Evolutionary conservation across 2,113 vertebrate species (phyloP).

Genomic region (Ceyx margarethae): DNA sequence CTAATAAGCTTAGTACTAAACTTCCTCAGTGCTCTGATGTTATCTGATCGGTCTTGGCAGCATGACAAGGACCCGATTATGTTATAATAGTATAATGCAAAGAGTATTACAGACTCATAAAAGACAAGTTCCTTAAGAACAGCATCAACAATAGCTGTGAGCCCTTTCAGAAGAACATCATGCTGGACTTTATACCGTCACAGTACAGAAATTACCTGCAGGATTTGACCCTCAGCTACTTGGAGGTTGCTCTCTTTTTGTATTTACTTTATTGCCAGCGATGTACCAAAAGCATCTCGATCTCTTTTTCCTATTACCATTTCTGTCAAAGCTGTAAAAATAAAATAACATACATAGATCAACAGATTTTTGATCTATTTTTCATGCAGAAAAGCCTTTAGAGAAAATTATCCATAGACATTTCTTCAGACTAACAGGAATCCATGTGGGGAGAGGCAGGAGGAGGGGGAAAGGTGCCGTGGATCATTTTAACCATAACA

Average conservation of each 20-base stretch:
- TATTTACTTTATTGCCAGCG: background rate
- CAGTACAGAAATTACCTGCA: background rate
- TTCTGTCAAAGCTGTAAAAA: slow-evolving; percentile 40
- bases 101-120: slow-evolving; percentile 47
- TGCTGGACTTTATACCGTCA: background rate
- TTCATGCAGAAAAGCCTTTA: slow-evolving; percentile 4
- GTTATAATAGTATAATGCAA: slow-evolving; percentile 33
- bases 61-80: slow-evolving; percentile 26
- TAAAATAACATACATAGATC: background rate
- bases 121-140: slow-evolving; percentile 19
- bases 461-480: background rate
- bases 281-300: slow-evolving; percentile 8
- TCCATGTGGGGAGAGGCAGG: background rate
- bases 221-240: background rate
- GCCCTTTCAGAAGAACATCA: background rate
- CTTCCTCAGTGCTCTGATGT: background rate
- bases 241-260: background rate
- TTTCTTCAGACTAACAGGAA: background rate
- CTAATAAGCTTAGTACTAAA: background rate
- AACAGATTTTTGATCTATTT: slow-evolving; percentile 36
- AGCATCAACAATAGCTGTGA: slow-evolving; percentile 19
- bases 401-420: background rate
- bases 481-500: background rate
- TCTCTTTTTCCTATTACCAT: slow-evolving; percentile 19
- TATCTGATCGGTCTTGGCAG: slow-evolving; percentile 42